Conservation (phyloP, 2,113 vertebrate genomes). For the Alethe diademata region DNA sequence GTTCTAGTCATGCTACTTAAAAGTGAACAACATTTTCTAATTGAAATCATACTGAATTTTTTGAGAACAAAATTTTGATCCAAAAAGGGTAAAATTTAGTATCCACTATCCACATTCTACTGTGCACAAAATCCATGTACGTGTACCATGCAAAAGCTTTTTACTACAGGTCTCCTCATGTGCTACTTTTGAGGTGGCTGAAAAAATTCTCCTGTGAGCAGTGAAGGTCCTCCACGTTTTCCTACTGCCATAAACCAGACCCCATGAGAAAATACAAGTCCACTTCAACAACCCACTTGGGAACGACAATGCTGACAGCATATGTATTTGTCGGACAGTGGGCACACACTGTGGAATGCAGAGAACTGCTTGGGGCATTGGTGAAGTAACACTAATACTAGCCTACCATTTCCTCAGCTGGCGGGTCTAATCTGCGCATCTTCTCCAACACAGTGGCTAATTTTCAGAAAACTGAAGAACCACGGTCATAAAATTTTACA, state of each 20-base stretch:
- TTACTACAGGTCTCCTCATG: not conserved
- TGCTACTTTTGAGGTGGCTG: not conserved
- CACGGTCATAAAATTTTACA: fast-evolving
- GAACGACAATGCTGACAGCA: not conserved
- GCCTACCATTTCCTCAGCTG: not conserved
- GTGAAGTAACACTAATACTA: not conserved
- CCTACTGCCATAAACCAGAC: not conserved
- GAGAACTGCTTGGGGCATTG: not conserved
- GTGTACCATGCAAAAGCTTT: not conserved
- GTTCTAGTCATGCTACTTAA: not conserved
- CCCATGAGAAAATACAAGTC: not conserved
- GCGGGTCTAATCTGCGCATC: fast-evolving
- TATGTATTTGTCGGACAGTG: fast-evolving
- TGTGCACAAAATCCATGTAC: not conserved
- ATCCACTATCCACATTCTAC: not conserved
- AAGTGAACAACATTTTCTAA: not conserved
- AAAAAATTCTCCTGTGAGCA: not conserved
- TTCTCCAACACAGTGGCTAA: not conserved
- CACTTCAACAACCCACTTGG: not conserved
- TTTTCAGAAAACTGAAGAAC: not conserved
- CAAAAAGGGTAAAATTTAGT: not conserved
- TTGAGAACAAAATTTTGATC: not conserved
- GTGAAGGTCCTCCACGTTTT: not conserved
- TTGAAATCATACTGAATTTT: not conserved
- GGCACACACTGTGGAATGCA: fast-evolving